Percentiles rank a stretch among this genome's conserved stretches.
Evolutionary conservation across 1,140 invertebrate genomes (phyloP).

Genomic region (Ephestia elutella): DNA sequence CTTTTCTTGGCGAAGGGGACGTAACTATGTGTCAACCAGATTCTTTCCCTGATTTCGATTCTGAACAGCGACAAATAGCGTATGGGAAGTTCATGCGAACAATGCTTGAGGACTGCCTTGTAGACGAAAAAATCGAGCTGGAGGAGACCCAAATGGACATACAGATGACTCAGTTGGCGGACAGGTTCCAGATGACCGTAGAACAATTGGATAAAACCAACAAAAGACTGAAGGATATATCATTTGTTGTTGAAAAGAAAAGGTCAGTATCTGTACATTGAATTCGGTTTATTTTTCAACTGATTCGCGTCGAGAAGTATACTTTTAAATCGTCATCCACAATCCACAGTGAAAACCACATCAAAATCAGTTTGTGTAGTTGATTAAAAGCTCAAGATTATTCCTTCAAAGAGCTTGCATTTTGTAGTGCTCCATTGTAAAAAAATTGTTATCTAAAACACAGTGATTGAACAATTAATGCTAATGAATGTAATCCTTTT

Average conservation of each 20-base stretch:
- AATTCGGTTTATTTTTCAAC: background rate
- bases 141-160: conserved; percentile 57
- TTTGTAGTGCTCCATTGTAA: too few relatives aligned
- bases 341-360: too few relatives aligned
- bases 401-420: too few relatives aligned
- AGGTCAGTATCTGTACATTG: conserved; percentile 37
- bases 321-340: too few relatives aligned
- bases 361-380: too few relatives aligned
- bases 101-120: conserved; percentile 51
- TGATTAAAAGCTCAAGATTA: too few relatives aligned
- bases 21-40: conserved; percentile 36
- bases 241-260: conserved; percentile 63
- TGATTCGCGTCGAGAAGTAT: too few relatives aligned
- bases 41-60: conserved; percentile 36
- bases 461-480: too few relatives aligned
- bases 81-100: conserved; percentile 49
- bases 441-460: too few relatives aligned
- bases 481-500: too few relatives aligned
- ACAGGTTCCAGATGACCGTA: conserved; percentile 51
- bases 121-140: conserved; percentile 52
- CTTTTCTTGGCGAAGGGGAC: conserved; percentile 30
- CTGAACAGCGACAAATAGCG: conserved; percentile 37
- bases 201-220: conserved; percentile 57
- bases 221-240: conserved; percentile 53
- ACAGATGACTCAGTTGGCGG: conserved; percentile 53